Evolutionary conservation across 1,140 invertebrate species (phyloP).

Genomic region (Aphelenchoides besseyi): DNA sequence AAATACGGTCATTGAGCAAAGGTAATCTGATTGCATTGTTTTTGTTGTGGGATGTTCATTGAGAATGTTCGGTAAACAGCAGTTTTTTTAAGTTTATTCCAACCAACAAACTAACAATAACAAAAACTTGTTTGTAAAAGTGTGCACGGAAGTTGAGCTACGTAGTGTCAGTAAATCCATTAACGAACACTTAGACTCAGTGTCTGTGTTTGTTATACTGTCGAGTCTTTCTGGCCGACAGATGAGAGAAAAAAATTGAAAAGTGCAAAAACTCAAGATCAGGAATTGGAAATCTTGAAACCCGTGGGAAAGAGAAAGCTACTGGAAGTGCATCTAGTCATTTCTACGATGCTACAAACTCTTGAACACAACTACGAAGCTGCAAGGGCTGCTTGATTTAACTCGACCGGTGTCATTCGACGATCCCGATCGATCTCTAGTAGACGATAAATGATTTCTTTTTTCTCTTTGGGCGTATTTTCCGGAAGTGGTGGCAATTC

Average conservation of each 20-base stretch:
- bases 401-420: constrained; percentile 50
- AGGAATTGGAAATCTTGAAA: neutral
- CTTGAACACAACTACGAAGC: neutral
- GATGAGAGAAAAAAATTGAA: constrained; percentile 1
- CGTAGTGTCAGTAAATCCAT: neutral
- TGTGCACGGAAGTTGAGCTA: neutral
- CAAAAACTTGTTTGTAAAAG: no score
- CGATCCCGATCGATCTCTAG: constrained; percentile 48
- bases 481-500: constrained; percentile 47
- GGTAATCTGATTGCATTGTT: constrained; percentile 1
- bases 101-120: constrained; percentile 19
- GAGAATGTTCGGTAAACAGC: no score
- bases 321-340: no score
- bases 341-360: neutral
- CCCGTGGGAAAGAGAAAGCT: constrained; percentile 1
- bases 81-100: no score
- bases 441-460: constrained; percentile 39
- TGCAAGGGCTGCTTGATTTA: constrained; percentile 13
- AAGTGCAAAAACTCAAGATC: constrained; percentile 1
- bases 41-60: neutral
- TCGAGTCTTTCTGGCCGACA: no score
- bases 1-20: constrained; percentile 15
- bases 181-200: no score
- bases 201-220: no score
- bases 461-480: constrained; percentile 37